Evolutionary conservation across 2,113 vertebrate species (phyloP).

Genomic region (Colossoma macropomum): DNA sequence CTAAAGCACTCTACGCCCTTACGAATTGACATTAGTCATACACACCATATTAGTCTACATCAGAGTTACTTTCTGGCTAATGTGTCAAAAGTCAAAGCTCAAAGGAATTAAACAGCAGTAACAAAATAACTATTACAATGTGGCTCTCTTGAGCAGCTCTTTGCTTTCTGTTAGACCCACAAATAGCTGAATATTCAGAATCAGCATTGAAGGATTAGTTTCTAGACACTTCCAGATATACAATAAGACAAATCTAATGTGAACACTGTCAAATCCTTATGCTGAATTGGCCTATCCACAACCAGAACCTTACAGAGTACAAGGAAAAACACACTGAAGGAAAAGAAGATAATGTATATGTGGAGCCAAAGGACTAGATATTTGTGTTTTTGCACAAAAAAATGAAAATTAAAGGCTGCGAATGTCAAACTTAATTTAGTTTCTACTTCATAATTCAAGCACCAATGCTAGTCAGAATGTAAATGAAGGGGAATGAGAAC

Average conservation of each 20-base stretch:
- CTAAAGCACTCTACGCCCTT: background rate
- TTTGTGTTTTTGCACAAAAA: background rate
- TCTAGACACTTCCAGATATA: background rate
- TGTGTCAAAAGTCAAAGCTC: background rate
- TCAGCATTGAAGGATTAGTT: background rate
- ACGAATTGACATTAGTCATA: background rate
- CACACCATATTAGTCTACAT: background rate
- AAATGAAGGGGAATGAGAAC: background rate
- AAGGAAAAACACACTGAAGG: conserved; percentile 6
- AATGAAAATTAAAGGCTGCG: background rate
- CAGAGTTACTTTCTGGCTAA: background rate
- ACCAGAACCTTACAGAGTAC: conserved; percentile 9
- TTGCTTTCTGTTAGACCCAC: background rate
- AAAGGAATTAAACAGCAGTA: background rate
- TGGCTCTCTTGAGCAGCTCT: conserved; percentile 2
- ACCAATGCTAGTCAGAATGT: background rate
- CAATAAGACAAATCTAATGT: background rate
- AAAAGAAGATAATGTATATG: background rate
- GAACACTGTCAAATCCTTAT: background rate
- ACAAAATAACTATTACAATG: background rate
- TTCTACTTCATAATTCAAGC: background rate
- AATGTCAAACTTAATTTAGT: background rate
- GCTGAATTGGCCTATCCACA: background rate
- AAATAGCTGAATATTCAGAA: background rate
- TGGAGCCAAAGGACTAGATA: background rate